Base-by-base conservation (phyloP, 2,797 vertebrate species). In the Carcharodon carcharias region DNA sequence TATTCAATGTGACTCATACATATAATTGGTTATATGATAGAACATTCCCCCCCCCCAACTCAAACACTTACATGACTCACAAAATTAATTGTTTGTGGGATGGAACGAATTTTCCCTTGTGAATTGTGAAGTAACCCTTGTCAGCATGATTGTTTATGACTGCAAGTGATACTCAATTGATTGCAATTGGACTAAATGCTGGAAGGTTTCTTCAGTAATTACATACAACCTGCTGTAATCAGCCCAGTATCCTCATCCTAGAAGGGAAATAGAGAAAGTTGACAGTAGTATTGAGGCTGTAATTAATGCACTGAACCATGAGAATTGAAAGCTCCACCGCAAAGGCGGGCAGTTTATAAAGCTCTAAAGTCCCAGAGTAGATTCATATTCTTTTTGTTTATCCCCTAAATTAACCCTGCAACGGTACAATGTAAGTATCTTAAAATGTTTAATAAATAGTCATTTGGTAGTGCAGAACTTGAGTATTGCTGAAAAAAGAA, bases 161-260 rank as follows among this genome's bases (percentile, higher is more conserved):
- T 95, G 45, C 23, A 95, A 67, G 93, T 71, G 65, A 69, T 95
- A 95, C 40, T 95, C 67, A 95, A 63, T n/a, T 21, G 58, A 92
- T 61, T 92, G 58, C 89, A 92, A 35, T 7, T 63, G 89, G 35
- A 40, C 58, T 40, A 40, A 92, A 65, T 40, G 16, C 89, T 65
- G 61, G 21, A 92, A 65, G 58, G 61, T 58, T 89, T 56, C 50
- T 58, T 56, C 87, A 35, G 26, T 3, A 58, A 58, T 58, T 58
- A 89, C 82, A 89, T 35, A 89, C 87, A 58, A 89, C 11, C 28
- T 58, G 9, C 54, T 58, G 54, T 12, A 58, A 89, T 56, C 87
- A 56, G 87, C 87, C 87, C 40, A 50, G 31, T 56, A 89, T 58
- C 31, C 28, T 58, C 50, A 26, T 31, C 12, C 54, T 54, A 89